A percentile compares a stretch with the other conserved stretches of the same genome.
phyloP scores from a whole-genome alignment of 2,113 vertebrate species.

The Gopherus flavomarginatus region DNA sequence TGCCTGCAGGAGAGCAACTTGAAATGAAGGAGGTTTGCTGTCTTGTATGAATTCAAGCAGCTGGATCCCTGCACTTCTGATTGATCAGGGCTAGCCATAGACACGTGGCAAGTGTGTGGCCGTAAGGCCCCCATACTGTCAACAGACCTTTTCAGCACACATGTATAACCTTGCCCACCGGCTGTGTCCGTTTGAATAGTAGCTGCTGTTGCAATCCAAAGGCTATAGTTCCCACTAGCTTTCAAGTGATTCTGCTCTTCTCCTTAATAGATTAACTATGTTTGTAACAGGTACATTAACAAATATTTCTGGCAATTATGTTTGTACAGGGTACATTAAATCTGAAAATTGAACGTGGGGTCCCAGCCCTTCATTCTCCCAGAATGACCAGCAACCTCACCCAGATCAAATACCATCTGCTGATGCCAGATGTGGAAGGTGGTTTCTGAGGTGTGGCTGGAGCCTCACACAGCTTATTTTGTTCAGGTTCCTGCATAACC shows the following conservation, averaged over 20 bases:
- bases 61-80: constrained; percentile 42
- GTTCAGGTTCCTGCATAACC: background rate
- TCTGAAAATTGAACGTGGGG: background rate
- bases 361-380: background rate
- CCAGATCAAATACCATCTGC: background rate
- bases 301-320: background rate
- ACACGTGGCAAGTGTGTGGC: background rate
- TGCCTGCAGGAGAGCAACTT: constrained; percentile 40
- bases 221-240: constrained; percentile 3
- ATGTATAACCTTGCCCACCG: background rate
- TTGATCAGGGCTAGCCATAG: constrained; percentile 17
- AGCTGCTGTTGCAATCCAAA: constrained; percentile 15
- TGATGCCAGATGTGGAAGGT: background rate
- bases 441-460: background rate
- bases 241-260: background rate
- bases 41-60: constrained; percentile 64
- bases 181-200: background rate
- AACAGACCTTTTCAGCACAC: constrained; percentile 33
- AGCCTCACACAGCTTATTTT: background rate
- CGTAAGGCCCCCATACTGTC: constrained; percentile 30
- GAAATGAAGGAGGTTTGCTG: constrained; percentile 43
- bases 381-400: background rate
- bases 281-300: background rate
- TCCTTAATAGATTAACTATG: background rate
- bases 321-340: background rate